Percentiles rank a stretch among this genome's conserved stretches.
Evolutionary conservation across 2,113 vertebrate species (phyloP).

Genomic region (Cacatua alba): DNA sequence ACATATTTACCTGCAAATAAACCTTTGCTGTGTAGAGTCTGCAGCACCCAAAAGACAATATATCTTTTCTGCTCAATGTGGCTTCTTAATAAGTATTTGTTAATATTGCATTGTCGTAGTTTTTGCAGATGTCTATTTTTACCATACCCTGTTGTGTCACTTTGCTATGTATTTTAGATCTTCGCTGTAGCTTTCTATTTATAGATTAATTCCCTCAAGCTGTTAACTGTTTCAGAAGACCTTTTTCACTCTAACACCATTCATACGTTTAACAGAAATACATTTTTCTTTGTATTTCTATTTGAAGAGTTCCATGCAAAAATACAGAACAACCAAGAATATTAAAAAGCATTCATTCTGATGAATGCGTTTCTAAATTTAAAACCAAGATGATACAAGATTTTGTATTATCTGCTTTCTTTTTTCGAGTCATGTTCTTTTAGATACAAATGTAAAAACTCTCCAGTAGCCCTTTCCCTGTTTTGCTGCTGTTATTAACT

Average conservation of each 20-base stretch:
- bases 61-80: not conserved
- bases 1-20: not conserved
- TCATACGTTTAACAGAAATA: not conserved
- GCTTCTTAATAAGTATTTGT: not conserved
- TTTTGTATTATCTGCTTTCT: not conserved
- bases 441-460: not conserved
- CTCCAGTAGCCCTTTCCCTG: not conserved
- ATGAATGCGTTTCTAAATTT: not conserved
- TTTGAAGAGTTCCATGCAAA: not conserved
- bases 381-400: not conserved
- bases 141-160: not conserved
- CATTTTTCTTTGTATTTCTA: not conserved
- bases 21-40: not conserved
- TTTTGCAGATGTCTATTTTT: not conserved
- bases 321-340: not conserved
- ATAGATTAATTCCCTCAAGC: not conserved
- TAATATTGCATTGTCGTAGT: not conserved
- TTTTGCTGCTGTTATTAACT: not conserved
- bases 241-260: not conserved
- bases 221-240: not conserved
- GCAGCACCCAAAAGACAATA: not conserved
- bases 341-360: not conserved
- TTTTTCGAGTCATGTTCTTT: not conserved
- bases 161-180: not conserved
- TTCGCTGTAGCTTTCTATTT: not conserved